Percentiles rank a stretch among this genome's conserved stretches.
phyloP scores from a whole-genome alignment of 2,888 invertebrate species.

The Dinocampus coccinellae region DNA sequence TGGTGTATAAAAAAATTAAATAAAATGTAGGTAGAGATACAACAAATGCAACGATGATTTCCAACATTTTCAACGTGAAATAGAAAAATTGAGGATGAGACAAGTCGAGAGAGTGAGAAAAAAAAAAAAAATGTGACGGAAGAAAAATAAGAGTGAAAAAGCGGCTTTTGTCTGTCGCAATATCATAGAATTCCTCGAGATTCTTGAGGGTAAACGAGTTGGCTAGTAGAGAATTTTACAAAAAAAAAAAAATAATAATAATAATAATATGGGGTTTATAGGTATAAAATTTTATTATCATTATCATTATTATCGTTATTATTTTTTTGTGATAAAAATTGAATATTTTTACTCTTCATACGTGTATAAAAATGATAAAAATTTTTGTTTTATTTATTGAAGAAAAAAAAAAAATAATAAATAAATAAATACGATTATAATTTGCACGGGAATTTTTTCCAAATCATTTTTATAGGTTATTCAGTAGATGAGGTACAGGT shows the following conservation, averaged over 20 bases:
- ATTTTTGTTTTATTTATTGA: too few species aligned
- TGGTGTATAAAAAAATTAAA: slow-evolving; percentile 5
- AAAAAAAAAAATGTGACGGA: background rate
- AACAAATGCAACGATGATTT: slow-evolving; percentile 28
- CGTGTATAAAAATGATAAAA: too few species aligned
- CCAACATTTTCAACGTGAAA: slow-evolving; percentile 29
- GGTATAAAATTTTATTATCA: too few species aligned
- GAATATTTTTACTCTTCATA: too few species aligned
- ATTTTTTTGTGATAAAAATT: too few species aligned
- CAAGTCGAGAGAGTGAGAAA: background rate
- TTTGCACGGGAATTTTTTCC: too few species aligned
- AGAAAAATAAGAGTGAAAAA: slow-evolving; percentile 1
- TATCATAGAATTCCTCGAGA: slow-evolving; percentile 16
- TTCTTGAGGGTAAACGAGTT: background rate
- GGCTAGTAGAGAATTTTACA: background rate
- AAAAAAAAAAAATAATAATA: background rate
- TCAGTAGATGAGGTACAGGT: too few species aligned
- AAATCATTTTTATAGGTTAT: too few species aligned
- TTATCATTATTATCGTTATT: too few species aligned
- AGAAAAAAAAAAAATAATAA: too few species aligned
- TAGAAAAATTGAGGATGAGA: background rate
- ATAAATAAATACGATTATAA: too few species aligned
- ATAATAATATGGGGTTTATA: too few species aligned
- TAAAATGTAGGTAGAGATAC: slow-evolving; percentile 13
- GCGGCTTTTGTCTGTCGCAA: slow-evolving; percentile 12